phyloP scores from a whole-genome alignment of 2,888 invertebrate species.

The Epinotia demarniana region DNA sequence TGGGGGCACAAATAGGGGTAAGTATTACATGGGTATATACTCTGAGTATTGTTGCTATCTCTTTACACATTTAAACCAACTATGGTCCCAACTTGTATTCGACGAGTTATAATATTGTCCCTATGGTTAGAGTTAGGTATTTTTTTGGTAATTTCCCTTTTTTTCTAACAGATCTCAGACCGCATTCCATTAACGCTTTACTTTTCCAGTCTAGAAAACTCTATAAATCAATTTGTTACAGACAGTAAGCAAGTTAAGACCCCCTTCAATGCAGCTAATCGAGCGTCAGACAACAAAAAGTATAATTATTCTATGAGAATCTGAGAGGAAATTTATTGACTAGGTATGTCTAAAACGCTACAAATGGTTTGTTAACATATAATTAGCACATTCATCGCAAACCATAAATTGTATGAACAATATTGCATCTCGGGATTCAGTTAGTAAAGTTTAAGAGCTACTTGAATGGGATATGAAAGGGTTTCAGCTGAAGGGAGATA shows the following conservation, averaged over 20 bases:
- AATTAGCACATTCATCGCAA: conserved; percentile 36
- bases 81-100: not conserved
- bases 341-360: conserved; percentile 1
- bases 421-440: conserved; percentile 26
- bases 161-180: not conserved
- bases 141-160: not conserved
- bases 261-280: conserved; percentile 15
- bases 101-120: not conserved
- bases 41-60: not conserved
- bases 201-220: not conserved
- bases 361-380: conserved; percentile 42
- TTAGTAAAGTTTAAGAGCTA: conserved; percentile 19
- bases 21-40: not conserved
- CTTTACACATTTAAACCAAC: not conserved
- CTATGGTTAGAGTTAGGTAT: not conserved
- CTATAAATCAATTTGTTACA: conserved; percentile 8
- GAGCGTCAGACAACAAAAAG: conserved; percentile 12
- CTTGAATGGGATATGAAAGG: conserved; percentile 16
- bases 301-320: conserved; percentile 19
- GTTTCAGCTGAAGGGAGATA: conserved; percentile 24
- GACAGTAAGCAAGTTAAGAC: conserved; percentile 1
- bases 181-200: not conserved
- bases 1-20: conserved; percentile 11
- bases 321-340: conserved; percentile 17
- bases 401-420: conserved; percentile 37